phyloP scores from a whole-genome alignment of 1,140 invertebrate genomes.

The Teleogryllus occipitalis region DNA sequence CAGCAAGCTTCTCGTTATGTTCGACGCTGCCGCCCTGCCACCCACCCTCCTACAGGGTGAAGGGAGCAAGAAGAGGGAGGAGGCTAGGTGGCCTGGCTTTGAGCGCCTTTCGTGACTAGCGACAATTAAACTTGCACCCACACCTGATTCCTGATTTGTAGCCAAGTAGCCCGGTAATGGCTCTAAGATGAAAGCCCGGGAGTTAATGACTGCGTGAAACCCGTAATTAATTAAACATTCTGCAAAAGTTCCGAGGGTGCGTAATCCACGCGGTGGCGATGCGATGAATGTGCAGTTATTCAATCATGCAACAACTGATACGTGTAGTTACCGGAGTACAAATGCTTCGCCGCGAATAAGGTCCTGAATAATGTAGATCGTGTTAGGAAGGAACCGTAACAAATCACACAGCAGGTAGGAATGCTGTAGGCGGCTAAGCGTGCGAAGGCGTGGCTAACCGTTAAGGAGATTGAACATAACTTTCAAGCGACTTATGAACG shows the following conservation, averaged over 20 bases:
- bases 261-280: neutral
- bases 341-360: neutral
- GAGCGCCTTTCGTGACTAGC: neutral
- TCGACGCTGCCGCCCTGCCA: neutral
- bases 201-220: neutral
- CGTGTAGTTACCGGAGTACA: neutral
- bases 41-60: neutral
- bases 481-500: no score
- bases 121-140: neutral
- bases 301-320: neutral
- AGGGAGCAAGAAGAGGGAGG: no score
- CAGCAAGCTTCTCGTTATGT: neutral
- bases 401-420: neutral
- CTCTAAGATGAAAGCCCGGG: neutral
- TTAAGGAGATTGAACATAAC: no score
- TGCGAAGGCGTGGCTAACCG: no score
- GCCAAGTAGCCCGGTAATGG: neutral
- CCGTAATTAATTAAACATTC: neutral
- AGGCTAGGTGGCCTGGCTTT: neutral
- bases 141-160: neutral
- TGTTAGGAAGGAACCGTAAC: neutral
- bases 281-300: neutral
- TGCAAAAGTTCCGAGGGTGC: neutral
- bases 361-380: neutral
- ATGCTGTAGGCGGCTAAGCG: neutral